These are phyloP conservation scores for Macropis europaea DNA, from an alignment of 2,888 invertebrate genomes.

Conservation along the genomic window DNA sequence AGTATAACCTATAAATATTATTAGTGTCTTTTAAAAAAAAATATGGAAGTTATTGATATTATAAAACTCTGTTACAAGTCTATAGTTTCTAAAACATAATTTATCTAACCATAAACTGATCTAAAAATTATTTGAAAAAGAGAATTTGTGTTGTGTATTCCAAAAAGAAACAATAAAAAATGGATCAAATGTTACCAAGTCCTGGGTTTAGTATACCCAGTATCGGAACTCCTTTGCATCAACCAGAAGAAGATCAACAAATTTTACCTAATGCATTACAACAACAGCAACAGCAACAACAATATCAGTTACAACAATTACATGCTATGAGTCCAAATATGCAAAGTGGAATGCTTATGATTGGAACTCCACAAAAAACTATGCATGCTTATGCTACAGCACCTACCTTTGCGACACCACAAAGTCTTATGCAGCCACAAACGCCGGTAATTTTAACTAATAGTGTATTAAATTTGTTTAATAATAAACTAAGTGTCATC, in stretches of 20 bases:
- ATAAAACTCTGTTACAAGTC: not conserved
- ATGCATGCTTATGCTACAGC: slow-evolving; percentile 88
- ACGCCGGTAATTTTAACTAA: slow-evolving; percentile 85
- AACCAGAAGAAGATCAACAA: slow-evolving; percentile 94
- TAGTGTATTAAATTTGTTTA: not conserved
- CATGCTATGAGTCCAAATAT: slow-evolving; percentile 83
- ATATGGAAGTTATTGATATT: slow-evolving; percentile 1
- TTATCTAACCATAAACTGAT: not conserved
- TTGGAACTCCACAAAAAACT: slow-evolving; percentile 87
- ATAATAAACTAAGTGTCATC: not conserved
- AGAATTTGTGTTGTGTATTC: not conserved
- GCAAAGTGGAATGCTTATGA: slow-evolving; percentile 83
- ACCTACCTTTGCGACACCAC: slow-evolving; percentile 89
- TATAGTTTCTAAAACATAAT: not conserved
- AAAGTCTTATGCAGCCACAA: slow-evolving; percentile 93
- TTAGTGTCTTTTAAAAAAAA: not conserved
- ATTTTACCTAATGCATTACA: slow-evolving; percentile 92
- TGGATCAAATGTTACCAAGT: slow-evolving; percentile 96
- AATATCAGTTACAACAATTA: slow-evolving; percentile 83
- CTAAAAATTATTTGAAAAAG: not conserved
- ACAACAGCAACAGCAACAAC: slow-evolving; percentile 83
- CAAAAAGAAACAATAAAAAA: slow-evolving; percentile 75
- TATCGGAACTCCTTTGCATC: slow-evolving; percentile 94
- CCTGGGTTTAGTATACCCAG: slow-evolving; percentile 94
- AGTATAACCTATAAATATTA: slow-evolving; percentile 29